Conservation (phyloP, 2,888 invertebrate genomes). For the Flexamia atlantica region DNA sequence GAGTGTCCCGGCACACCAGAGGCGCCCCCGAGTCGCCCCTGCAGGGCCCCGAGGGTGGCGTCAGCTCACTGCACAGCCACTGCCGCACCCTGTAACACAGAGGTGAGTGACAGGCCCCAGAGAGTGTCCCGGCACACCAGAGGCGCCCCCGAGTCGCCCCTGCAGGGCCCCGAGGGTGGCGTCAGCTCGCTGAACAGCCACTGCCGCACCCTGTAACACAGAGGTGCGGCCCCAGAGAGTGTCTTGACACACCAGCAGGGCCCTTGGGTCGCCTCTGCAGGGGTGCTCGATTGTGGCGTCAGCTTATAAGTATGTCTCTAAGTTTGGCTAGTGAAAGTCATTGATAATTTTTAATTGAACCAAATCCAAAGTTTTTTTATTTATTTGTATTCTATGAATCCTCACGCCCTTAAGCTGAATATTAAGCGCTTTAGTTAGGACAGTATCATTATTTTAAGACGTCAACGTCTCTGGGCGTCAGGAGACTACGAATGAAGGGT, state of each 20-base stretch:
- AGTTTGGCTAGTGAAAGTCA: too few species aligned
- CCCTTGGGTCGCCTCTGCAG: slow-evolving; percentile 18
- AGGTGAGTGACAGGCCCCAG: neutral
- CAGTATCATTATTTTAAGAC: too few species aligned
- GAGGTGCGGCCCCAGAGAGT: neutral
- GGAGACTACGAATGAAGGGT: too few species aligned
- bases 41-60: slow-evolving; percentile 33
- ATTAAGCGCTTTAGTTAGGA: too few species aligned
- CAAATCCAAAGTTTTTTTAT: too few species aligned
- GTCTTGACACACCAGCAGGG: slow-evolving; percentile 23
- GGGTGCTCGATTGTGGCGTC: slow-evolving; percentile 18
- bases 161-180: slow-evolving; percentile 36
- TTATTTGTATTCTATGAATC: too few species aligned
- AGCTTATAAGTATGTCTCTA: too few species aligned
- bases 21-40: slow-evolving; percentile 28
- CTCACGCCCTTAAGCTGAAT: too few species aligned
- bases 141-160: slow-evolving; percentile 25
- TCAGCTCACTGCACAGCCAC: slow-evolving; percentile 16
- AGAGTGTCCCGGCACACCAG: slow-evolving; percentile 11
- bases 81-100: neutral
- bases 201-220: neutral
- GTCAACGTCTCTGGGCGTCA: too few species aligned
- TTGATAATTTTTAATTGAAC: too few species aligned
- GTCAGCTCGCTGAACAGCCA: slow-evolving; percentile 6
- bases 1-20: slow-evolving; percentile 1